Conservation (phyloP, 2,113 vertebrate species). For the Ctenodactylus gundi region DNA sequence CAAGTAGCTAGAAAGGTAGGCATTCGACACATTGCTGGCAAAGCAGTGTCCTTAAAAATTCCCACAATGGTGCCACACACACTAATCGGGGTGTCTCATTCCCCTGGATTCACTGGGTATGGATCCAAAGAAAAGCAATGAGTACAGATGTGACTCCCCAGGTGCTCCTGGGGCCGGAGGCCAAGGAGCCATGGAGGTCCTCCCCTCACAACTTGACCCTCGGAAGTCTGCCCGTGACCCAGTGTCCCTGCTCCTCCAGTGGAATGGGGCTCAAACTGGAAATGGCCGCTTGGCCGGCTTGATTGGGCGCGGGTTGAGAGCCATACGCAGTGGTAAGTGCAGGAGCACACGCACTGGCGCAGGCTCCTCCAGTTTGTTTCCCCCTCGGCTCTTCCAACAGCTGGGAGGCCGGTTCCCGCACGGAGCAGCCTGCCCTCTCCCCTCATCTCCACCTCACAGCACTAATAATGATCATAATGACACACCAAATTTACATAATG, state of each 20-base stretch:
- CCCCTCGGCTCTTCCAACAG: conserved; percentile 4
- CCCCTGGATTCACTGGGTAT: not conserved
- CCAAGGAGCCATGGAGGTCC: not conserved
- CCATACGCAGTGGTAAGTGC: fast-evolving
- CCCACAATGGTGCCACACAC: not conserved
- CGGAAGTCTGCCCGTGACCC: fast-evolving
- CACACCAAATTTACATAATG: conserved; percentile 69
- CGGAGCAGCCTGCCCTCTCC: not conserved
- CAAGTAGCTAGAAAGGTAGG: not conserved
- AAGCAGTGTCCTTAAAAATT: not conserved
- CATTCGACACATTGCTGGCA: too few species aligned
- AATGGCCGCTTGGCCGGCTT: too few species aligned
- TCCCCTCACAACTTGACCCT: not conserved
- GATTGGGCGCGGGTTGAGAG: not conserved
- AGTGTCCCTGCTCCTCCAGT: not conserved
- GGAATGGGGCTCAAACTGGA: not conserved
- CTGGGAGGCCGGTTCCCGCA: conserved; percentile 10
- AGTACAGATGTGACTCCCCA: fast-evolving
- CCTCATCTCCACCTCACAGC: conserved; percentile 52
- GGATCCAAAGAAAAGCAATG: not conserved
- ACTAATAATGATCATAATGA: conserved; percentile 67
- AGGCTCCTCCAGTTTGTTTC: not conserved
- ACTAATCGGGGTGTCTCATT: not conserved
- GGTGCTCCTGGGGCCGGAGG: not conserved
- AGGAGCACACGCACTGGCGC: not conserved